phyloP scores from a whole-genome alignment of 2,113 vertebrate species.

The Lagopus muta region DNA sequence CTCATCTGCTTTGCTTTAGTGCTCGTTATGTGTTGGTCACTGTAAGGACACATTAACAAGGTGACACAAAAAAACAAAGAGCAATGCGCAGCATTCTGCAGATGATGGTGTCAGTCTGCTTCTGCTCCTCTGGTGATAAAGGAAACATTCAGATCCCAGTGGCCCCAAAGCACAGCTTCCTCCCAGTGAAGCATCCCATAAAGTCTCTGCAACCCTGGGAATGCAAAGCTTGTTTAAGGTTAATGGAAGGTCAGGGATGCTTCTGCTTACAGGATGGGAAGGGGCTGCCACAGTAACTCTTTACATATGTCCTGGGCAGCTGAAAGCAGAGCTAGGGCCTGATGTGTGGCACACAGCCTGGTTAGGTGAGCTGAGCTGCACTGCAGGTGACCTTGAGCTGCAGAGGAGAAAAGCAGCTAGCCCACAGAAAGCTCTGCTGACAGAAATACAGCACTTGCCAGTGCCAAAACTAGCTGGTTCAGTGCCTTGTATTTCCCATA shows the following conservation, averaged over 20 bases:
- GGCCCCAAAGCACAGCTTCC: background rate
- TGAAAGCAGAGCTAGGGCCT: background rate
- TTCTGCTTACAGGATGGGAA: background rate
- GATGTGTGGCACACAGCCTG: background rate
- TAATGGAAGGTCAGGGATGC: background rate
- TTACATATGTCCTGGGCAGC: background rate
- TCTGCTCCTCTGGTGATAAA: background rate
- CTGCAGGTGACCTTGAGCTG: background rate
- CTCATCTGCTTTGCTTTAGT: background rate
- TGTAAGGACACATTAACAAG: background rate
- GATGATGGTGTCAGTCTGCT: background rate
- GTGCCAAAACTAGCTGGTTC: background rate
- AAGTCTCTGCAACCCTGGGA: background rate
- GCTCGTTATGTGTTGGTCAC: background rate
- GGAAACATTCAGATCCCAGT: background rate
- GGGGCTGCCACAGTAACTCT: background rate
- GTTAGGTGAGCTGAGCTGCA: background rate
- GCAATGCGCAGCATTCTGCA: background rate
- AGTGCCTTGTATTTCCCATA: background rate
- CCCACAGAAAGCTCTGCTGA: background rate
- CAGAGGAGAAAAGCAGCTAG: background rate
- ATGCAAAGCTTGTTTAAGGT: background rate
- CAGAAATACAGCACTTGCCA: background rate
- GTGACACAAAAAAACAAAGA: background rate
- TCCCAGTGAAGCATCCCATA: background rate